Conservation (phyloP, 2,888 invertebrate species). For the Pachymerium ferrugineum region DNA sequence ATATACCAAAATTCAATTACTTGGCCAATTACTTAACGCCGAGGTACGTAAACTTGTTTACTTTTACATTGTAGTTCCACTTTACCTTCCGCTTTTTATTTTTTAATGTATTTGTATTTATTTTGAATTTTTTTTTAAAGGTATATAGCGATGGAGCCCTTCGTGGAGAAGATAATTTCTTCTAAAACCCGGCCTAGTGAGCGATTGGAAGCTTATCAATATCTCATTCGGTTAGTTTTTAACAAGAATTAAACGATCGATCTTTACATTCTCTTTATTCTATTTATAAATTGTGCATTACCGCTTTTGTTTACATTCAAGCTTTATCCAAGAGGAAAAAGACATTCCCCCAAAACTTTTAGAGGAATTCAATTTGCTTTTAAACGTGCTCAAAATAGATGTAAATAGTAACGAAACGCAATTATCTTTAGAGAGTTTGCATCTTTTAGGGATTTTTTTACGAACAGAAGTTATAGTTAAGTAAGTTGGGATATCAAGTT, state of each 20-base stretch:
- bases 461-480: neutral
- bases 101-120: too few species aligned
- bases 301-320: neutral
- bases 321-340: constrained; percentile 12
- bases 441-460: constrained; percentile 27
- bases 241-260: too few species aligned
- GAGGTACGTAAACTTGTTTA: too few species aligned
- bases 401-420: neutral
- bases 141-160: neutral
- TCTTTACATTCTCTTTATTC: neutral
- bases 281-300: neutral
- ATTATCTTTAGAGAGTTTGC: constrained; percentile 3
- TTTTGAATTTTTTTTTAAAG: too few species aligned
- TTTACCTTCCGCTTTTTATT: too few species aligned
- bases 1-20: too few species aligned
- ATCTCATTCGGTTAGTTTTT: neutral
- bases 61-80: too few species aligned
- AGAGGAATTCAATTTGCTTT: neutral
- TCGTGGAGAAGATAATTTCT: neutral
- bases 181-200: neutral
- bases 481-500: too few species aligned
- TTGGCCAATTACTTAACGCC: too few species aligned
- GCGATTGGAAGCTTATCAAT: neutral
- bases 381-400: neutral
- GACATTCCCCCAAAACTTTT: neutral